phyloP scores from a whole-genome alignment of 2,113 vertebrate genomes.

The Pollimyrus isidori region DNA sequence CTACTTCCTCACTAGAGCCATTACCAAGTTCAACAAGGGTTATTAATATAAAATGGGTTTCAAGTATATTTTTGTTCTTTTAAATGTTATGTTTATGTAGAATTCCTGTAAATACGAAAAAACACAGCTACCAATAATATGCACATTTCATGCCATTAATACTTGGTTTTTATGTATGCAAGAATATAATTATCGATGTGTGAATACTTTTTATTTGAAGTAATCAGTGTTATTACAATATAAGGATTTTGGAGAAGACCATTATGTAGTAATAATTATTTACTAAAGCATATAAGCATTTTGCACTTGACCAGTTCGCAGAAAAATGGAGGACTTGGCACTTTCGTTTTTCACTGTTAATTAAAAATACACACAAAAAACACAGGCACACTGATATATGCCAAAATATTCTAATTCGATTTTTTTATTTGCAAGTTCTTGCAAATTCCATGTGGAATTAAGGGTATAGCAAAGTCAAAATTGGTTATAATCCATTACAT shows the following conservation, averaged over 20 bases:
- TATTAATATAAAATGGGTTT: not conserved
- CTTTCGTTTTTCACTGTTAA: slow-evolving; percentile 4
- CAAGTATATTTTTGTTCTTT: not conserved
- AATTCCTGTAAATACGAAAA: not conserved
- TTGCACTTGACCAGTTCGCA: not conserved
- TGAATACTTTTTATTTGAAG: not conserved
- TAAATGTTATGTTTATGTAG: not conserved
- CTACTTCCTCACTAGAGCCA: not conserved
- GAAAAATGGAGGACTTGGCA: slow-evolving; percentile 18
- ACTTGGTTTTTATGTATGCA: not conserved
- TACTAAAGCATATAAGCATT: not conserved
- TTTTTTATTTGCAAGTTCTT: not conserved
- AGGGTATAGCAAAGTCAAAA: not conserved
- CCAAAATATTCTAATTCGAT: not conserved
- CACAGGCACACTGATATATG: not conserved
- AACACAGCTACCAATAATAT: not conserved
- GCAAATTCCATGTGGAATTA: not conserved
- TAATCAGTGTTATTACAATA: not conserved
- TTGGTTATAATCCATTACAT: not conserved
- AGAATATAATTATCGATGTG: not conserved
- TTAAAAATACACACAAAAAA: not conserved
- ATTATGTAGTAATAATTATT: not conserved
- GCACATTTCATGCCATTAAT: not conserved
- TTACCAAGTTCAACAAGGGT: slow-evolving; percentile 2
- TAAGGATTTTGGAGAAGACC: not conserved